These are phyloP conservation scores for Diabrotica virgifera DNA, from an alignment of 1,140 invertebrate genomes.

Conservation along the genomic window DNA sequence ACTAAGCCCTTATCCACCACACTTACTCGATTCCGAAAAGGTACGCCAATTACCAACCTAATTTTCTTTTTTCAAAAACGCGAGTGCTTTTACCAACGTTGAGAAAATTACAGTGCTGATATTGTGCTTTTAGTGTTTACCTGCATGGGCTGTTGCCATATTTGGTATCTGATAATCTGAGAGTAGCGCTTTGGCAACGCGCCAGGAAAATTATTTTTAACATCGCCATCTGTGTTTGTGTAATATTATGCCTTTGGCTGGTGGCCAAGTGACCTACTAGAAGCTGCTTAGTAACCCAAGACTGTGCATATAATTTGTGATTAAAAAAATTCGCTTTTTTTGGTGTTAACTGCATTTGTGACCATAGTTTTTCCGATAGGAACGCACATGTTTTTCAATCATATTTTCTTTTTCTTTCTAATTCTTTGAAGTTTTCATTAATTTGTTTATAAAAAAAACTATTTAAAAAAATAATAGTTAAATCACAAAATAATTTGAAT, in stretches of 20 bases:
- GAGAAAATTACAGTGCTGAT: neutral
- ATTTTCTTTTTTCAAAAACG: slow-evolving; percentile 4
- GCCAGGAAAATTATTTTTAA: slow-evolving; percentile 37
- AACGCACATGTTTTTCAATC: too few species aligned
- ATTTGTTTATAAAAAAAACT: too few species aligned
- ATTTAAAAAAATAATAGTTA: too few species aligned
- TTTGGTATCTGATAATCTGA: slow-evolving; percentile 34
- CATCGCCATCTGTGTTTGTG: slow-evolving; percentile 28
- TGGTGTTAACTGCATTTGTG: neutral
- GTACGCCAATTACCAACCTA: slow-evolving; percentile 30
- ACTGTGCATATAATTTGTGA: neutral
- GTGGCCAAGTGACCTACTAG: slow-evolving; percentile 39
- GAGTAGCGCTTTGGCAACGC: slow-evolving; percentile 24
- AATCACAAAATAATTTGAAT: too few species aligned
- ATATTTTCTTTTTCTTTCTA: too few species aligned
- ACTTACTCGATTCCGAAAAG: slow-evolving; percentile 47
- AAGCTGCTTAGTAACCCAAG: slow-evolving; percentile 20
- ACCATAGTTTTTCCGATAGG: too few species aligned
- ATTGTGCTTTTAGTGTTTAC: slow-evolving; percentile 6
- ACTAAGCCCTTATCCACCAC: slow-evolving; percentile 39
- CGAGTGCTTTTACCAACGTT: neutral
- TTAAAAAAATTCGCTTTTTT: neutral
- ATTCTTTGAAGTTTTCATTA: too few species aligned
- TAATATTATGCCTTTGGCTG: slow-evolving; percentile 30
- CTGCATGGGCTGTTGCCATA: slow-evolving; percentile 32